Evolutionary conservation across 2,113 vertebrate genomes (phyloP).

Genomic region (Psammodynastes pulverulentus): DNA sequence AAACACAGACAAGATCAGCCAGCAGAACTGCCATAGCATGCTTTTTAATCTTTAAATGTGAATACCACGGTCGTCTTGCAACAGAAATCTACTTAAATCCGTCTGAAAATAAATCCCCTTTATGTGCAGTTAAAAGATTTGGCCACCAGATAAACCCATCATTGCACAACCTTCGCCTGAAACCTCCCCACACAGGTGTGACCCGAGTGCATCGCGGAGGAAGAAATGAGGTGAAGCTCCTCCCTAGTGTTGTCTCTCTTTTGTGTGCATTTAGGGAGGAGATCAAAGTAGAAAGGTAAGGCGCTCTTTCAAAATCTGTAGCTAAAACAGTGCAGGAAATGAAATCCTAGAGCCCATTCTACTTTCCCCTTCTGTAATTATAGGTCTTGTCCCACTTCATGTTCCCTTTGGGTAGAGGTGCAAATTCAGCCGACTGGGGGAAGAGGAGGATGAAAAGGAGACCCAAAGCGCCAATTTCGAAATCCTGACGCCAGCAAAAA

Average conservation of each 20-base stretch:
- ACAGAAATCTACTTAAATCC: background rate
- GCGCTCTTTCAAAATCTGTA: background rate
- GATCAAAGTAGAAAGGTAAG: background rate
- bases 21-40: background rate
- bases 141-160: background rate
- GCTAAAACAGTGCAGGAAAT: background rate
- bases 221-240: background rate
- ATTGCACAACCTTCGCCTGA: background rate
- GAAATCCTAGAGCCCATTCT: background rate
- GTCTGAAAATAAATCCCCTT: background rate
- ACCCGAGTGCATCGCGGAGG: background rate
- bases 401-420: background rate
- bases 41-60: background rate
- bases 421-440: background rate
- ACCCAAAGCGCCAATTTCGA: background rate
- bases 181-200: background rate
- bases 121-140: background rate
- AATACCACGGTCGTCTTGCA: background rate
- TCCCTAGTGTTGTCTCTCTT: background rate
- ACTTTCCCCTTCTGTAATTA: background rate
- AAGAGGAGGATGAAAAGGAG: background rate
- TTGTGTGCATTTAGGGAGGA: conserved; percentile 13
- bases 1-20: background rate
- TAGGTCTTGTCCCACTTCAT: background rate
- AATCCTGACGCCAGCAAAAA: background rate